phyloP scores from a whole-genome alignment of 92 coral and sea anemone genomes.

The Epizoanthus ramosus region DNA sequence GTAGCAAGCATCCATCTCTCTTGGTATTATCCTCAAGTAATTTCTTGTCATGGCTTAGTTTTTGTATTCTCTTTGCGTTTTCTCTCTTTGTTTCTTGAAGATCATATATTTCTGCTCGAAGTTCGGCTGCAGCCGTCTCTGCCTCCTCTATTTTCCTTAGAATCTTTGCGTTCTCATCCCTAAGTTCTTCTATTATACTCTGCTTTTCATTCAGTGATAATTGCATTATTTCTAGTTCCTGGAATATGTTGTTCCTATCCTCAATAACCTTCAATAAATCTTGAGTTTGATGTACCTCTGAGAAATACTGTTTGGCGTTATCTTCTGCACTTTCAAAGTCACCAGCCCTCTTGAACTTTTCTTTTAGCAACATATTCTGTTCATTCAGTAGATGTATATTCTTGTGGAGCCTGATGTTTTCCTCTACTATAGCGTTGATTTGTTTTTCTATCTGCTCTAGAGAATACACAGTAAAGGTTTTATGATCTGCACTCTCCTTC shows the following conservation, averaged over 20 bases:
- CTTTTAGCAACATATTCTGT: neutral
- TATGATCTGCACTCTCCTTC: neutral
- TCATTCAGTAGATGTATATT: neutral
- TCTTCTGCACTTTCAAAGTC: no score
- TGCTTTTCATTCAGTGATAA: neutral
- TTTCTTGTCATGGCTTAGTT: neutral
- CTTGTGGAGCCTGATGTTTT: neutral
- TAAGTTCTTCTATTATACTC: neutral
- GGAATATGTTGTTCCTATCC: neutral
- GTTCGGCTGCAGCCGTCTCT: neutral
- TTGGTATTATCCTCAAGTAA: neutral
- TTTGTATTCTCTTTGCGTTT: neutral
- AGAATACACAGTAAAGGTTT: neutral
- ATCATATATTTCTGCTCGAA: neutral
- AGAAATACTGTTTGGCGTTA: neutral
- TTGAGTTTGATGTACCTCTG: neutral
- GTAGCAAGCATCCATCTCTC: neutral
- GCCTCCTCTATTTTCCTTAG: neutral
- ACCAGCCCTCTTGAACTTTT: neutral
- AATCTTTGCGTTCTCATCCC: neutral
- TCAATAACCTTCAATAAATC: neutral
- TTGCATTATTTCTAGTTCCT: neutral
- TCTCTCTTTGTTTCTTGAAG: neutral
- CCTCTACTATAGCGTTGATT: neutral
- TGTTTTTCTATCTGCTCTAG: conserved; percentile 11